Evolutionary conservation across 2,113 vertebrate genomes (phyloP), one percentile per base, ranked within the genome.

Genomic region (Pseudorasbora parva): DNA sequence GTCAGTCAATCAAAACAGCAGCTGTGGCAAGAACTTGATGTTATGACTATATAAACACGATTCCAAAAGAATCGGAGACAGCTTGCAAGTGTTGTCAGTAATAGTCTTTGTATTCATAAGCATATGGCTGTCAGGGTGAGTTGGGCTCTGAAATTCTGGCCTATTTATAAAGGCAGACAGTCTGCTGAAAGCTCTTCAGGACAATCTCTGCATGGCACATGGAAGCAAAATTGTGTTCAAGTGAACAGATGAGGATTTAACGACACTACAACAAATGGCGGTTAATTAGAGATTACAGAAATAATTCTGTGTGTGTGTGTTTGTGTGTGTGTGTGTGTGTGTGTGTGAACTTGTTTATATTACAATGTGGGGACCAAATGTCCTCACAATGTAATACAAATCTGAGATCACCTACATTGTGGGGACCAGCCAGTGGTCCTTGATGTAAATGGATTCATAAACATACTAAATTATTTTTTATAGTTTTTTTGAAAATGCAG

Each of bases 101-200:
- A 76, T 27, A 75, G 49, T 56, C 17, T 54, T 74, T 54, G 47
- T 74, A 74, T 54, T 73, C 25, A 21, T 74, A 74, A 51, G 45
- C 14, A 74, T 54, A 56, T 30, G 15, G 73, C 74, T 76, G 51
- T 76, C 30, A 57, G 17, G 19, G 19, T 37, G 25, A 37, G 49
- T 14, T 33, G 73, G 47, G 8, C 2, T 56, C 27, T 56, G 19
- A 56, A 60, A 60, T 17, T 59, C 75, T 60, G 33, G 30, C 56
- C 56, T 78, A 78, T 57, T 60, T 78, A 41, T 73, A 57, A 54
- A 77, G 49, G 5, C 51, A 33, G 51, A 9, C 27, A 41, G 74
- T 37, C 49, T 56, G 27, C 8, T 37, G 74, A 74, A 74, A 74
- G 71, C 71, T 23, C 11, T 51, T 74, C 23, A 49, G 25, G 71